Evolutionary conservation across 2,113 vertebrate genomes (phyloP).

Genomic region (Catharus bicknelli): DNA sequence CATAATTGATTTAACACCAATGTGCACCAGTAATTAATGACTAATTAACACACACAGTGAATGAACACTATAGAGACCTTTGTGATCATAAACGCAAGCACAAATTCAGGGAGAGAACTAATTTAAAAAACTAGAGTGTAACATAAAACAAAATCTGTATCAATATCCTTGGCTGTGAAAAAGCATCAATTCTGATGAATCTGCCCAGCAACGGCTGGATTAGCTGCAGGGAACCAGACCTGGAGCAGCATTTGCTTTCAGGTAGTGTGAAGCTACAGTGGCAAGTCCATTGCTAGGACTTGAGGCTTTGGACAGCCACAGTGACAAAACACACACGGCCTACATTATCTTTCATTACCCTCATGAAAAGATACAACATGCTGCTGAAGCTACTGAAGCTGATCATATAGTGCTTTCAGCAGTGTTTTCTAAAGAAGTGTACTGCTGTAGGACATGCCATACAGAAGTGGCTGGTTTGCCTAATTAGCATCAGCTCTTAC

Average conservation of each 20-base stretch:
- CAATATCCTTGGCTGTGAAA: not conserved
- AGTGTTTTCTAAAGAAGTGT: not conserved
- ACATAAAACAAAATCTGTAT: not conserved
- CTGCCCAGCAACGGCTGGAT: not conserved
- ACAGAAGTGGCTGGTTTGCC: not conserved
- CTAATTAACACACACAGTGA: not conserved
- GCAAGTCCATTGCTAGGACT: not conserved
- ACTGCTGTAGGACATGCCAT: not conserved
- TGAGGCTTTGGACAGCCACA: not conserved
- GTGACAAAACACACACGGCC: fast-evolving
- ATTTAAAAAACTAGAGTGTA: not conserved
- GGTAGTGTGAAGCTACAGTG: fast-evolving
- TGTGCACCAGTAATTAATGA: not conserved
- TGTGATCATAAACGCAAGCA: not conserved
- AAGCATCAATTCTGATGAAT: not conserved
- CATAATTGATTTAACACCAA: not conserved
- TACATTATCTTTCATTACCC: fast-evolving
- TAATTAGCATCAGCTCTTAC: not conserved
- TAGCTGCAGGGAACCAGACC: not conserved
- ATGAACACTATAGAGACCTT: not conserved
- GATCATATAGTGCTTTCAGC: fast-evolving
- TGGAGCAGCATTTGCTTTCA: not conserved
- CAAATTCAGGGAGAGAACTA: not conserved
- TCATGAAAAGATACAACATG: not conserved
- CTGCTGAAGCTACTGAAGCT: not conserved